These are phyloP conservation scores for Periophthalmodon schlosseri DNA, from an alignment of 2,113 vertebrate genomes.

Conservation along the genomic window DNA sequence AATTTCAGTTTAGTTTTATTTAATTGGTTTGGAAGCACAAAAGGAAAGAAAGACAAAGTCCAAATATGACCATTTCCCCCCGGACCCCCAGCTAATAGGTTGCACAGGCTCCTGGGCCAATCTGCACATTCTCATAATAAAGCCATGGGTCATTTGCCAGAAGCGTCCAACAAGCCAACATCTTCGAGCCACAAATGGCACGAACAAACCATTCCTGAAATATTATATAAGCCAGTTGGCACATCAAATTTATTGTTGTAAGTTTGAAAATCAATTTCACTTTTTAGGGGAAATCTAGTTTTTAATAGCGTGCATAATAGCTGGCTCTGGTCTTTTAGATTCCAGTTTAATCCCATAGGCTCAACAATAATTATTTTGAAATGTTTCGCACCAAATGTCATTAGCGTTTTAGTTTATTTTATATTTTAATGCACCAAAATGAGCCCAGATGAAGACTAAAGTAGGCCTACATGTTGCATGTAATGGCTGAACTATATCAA, in stretches of 20 bases:
- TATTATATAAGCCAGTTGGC: constrained; percentile 53
- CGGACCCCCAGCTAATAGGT: constrained; percentile 57
- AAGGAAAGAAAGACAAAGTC: constrained; percentile 54
- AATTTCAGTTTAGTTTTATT: constrained; percentile 69
- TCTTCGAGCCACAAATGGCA: constrained; percentile 54
- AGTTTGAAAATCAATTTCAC: constrained; percentile 46
- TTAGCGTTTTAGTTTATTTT: too few relatives aligned
- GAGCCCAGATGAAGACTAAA: not conserved
- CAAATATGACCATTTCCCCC: constrained; percentile 45
- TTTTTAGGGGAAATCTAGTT: constrained; percentile 38
- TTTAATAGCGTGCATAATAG: constrained; percentile 56
- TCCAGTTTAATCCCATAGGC: constrained; percentile 51
- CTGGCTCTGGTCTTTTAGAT: constrained; percentile 54
- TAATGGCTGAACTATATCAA: too few relatives aligned
- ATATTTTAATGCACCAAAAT: not conserved
- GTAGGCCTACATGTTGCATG: not conserved
- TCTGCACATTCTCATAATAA: constrained; percentile 48
- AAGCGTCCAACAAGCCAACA: constrained; percentile 35
- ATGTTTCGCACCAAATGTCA: not conserved
- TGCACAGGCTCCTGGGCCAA: constrained; percentile 31
- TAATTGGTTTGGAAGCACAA: constrained; percentile 68
- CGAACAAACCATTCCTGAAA: constrained; percentile 54
- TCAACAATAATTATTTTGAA: constrained; percentile 32
- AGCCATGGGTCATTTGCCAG: constrained; percentile 33
- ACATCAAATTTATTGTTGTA: constrained; percentile 42